Evolutionary conservation across 2,113 vertebrate genomes (phyloP).

Genomic region (Xiphophorus maculatus): DNA sequence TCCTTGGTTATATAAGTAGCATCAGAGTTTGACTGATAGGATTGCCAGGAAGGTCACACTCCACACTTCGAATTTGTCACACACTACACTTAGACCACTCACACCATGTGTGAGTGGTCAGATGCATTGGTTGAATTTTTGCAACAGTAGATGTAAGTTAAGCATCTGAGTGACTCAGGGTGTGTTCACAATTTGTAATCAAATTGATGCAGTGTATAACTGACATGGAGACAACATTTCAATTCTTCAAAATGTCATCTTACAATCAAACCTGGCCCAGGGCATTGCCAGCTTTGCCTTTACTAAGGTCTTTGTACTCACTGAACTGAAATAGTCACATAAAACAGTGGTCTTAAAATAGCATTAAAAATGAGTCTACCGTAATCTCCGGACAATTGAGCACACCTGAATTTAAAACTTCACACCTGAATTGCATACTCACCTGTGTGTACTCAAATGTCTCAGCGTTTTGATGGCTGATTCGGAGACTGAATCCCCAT

Average conservation of each 20-base stretch:
- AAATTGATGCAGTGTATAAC: background rate
- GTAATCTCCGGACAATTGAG: too few species aligned
- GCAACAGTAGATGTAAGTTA: background rate
- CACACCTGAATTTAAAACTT: too few species aligned
- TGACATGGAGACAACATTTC: background rate
- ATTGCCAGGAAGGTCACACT: constrained; percentile 49
- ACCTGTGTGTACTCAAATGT: too few species aligned
- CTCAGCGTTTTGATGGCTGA: too few species aligned
- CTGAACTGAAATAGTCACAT: too few species aligned
- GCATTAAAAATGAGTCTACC: background rate
- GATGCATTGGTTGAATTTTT: constrained; percentile 5
- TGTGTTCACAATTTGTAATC: background rate
- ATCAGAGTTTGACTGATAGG: constrained; percentile 24
- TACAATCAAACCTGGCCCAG: too few species aligned
- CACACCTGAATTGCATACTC: too few species aligned
- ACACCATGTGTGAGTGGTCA: background rate
- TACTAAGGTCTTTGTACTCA: background rate
- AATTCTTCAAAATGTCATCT: background rate
- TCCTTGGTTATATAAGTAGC: constrained; percentile 46
- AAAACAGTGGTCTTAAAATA: background rate
- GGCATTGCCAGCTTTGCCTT: background rate
- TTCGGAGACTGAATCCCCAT: too few species aligned
- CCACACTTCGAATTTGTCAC: constrained; percentile 11
- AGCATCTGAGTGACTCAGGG: background rate
- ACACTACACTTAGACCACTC: constrained; percentile 9